Evolutionary conservation across 2,888 invertebrate species (phyloP).

Genomic region (Lycophotia porphyrea): DNA sequence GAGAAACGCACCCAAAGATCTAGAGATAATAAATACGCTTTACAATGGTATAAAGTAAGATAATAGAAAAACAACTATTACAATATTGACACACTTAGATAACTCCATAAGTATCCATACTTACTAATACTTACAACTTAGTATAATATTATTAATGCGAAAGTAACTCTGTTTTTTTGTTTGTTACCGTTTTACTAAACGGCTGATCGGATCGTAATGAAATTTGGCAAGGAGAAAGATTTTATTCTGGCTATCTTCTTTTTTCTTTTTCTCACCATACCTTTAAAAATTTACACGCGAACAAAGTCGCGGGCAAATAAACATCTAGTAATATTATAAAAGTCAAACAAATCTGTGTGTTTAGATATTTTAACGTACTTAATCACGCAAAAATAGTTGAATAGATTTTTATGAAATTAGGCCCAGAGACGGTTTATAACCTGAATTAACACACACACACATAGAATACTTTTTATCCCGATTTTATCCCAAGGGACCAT

Average conservation of each 20-base stretch:
- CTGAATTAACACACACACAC: neutral
- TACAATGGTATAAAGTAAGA: neutral
- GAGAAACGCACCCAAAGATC: slow-evolving; percentile 30
- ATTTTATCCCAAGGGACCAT: neutral
- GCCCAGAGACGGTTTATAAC: neutral
- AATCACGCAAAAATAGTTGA: neutral
- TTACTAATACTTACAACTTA: too few relatives aligned
- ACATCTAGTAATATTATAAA: neutral
- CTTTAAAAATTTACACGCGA: too few relatives aligned
- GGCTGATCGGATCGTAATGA: neutral
- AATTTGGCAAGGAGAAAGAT: neutral
- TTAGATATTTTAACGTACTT: neutral
- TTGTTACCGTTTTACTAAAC: neutral
- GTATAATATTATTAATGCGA: neutral
- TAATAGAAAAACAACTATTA: slow-evolving; percentile 11
- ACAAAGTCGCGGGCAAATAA: too few relatives aligned
- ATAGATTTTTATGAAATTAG: neutral
- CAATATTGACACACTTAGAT: slow-evolving; percentile 45
- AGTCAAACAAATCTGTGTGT: neutral
- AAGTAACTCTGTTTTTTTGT: neutral
- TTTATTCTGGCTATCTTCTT: neutral
- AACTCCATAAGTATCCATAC: neutral
- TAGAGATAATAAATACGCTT: slow-evolving; percentile 16
- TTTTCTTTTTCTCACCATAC: neutral
- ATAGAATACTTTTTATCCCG: neutral